phyloP scores from a whole-genome alignment of 2,888 invertebrate genomes.

The Nemotelus nigrinus region DNA sequence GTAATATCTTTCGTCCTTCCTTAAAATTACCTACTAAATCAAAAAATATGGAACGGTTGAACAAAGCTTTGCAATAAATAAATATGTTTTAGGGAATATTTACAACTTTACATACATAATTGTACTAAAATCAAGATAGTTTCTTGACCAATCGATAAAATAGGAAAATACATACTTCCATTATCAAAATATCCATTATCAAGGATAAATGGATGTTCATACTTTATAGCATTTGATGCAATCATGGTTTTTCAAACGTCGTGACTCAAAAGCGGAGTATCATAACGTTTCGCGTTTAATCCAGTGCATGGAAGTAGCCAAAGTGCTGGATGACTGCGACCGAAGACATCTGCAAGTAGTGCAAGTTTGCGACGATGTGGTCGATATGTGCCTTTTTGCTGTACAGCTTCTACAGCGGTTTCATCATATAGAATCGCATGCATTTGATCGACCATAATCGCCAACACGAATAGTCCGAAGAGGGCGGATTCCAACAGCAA shows the following conservation, averaged over 20 bases:
- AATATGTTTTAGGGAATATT: constrained; percentile 3
- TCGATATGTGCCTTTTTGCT: constrained; percentile 73
- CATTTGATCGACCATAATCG: constrained; percentile 86
- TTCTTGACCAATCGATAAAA: neutral
- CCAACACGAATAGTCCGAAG: constrained; percentile 88
- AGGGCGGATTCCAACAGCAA: constrained; percentile 82
- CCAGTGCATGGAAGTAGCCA: constrained; percentile 79
- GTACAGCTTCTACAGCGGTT: constrained; percentile 83
- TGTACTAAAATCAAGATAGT: constrained; percentile 6
- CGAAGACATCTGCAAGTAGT: constrained; percentile 81
- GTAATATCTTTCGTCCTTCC: neutral
- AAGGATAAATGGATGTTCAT: neutral
- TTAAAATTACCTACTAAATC: neutral
- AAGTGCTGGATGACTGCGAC: constrained; percentile 74
- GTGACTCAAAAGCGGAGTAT: constrained; percentile 63
- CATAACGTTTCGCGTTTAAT: constrained; percentile 62
- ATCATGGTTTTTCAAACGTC: constrained; percentile 58
- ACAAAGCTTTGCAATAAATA: constrained; percentile 1
- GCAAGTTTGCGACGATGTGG: constrained; percentile 73
- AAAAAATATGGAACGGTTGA: constrained; percentile 1
- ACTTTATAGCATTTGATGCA: neutral
- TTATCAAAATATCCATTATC: neutral
- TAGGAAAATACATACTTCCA: neutral
- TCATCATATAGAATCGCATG: constrained; percentile 86
- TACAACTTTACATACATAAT: constrained; percentile 10